Percentiles rank a stretch among this genome's conserved stretches.
These are phyloP conservation scores for Myanophis thanlyinensis DNA, from an alignment of 2,113 vertebrate species.

Conservation along the genomic window DNA sequence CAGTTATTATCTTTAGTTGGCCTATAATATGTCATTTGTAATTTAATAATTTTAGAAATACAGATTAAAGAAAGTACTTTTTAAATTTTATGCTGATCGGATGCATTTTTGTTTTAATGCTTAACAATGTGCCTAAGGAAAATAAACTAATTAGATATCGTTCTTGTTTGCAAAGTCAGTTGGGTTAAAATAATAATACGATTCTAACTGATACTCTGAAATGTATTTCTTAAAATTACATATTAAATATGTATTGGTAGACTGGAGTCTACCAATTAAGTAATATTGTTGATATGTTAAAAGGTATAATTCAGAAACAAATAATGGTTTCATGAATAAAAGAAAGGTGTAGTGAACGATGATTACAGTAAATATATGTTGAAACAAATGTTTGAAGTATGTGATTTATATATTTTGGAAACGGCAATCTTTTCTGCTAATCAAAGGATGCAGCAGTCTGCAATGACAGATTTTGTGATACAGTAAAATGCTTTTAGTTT, in stretches of 20 bases:
- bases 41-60: neutral
- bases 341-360: neutral
- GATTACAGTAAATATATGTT: neutral
- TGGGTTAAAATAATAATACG: neutral
- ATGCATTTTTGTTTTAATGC: neutral
- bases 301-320: neutral
- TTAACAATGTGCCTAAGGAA: neutral
- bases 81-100: neutral
- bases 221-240: slow-evolving; percentile 15
- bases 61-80: neutral
- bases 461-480: neutral
- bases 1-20: neutral
- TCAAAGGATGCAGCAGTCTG: neutral
- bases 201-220: neutral
- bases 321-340: neutral
- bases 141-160: neutral
- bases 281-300: neutral
- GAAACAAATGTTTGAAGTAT: neutral
- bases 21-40: neutral
- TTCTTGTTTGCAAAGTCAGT: slow-evolving; percentile 14
- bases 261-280: neutral
- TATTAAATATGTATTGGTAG: too few relatives aligned
- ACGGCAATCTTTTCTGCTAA: neutral
- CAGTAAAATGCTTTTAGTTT: neutral
- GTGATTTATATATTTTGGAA: neutral